These are phyloP conservation scores for Odontomyia ornata DNA, from an alignment of 2,888 invertebrate genomes.

Conservation along the genomic window DNA sequence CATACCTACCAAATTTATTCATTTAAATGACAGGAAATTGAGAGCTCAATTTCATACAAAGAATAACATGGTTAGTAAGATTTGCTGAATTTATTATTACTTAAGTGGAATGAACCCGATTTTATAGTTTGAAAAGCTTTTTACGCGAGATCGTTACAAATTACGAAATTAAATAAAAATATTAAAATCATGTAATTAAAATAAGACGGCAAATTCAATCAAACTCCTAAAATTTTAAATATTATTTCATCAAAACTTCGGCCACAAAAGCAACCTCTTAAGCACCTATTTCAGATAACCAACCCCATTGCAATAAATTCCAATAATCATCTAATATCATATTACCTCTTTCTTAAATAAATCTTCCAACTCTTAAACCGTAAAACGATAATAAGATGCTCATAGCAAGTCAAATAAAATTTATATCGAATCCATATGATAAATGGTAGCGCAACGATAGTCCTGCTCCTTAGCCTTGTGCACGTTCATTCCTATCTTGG, in stretches of 20 bases:
- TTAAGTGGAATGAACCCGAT: too few species aligned
- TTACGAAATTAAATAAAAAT: too few species aligned
- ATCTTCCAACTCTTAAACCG: conserved; percentile 8
- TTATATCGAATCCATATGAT: conserved; percentile 41
- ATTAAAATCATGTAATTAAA: too few species aligned
- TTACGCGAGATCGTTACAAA: too few species aligned
- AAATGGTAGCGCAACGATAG: conserved; percentile 26
- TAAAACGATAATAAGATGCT: conserved; percentile 38
- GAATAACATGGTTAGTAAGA: too few species aligned
- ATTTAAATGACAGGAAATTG: too few species aligned
- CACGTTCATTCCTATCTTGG: conserved; percentile 9
- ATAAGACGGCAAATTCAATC: too few species aligned
- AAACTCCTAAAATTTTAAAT: neutral
- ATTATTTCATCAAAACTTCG: conserved; percentile 19
- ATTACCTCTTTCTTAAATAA: conserved; percentile 16
- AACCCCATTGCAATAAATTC: neutral
- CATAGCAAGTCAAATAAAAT: conserved; percentile 43
- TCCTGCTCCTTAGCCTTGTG: neutral
- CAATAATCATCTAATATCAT: neutral
- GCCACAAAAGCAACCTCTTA: neutral
- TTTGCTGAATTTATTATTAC: too few species aligned
- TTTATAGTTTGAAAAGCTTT: too few species aligned
- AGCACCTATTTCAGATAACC: neutral
- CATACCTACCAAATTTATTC: too few species aligned
- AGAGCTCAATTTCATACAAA: too few species aligned